A percentile compares a stretch with the other conserved stretches of the same genome.
Evolutionary conservation across 2,888 invertebrate genomes (phyloP).

Genomic region (Chesias legatella): DNA sequence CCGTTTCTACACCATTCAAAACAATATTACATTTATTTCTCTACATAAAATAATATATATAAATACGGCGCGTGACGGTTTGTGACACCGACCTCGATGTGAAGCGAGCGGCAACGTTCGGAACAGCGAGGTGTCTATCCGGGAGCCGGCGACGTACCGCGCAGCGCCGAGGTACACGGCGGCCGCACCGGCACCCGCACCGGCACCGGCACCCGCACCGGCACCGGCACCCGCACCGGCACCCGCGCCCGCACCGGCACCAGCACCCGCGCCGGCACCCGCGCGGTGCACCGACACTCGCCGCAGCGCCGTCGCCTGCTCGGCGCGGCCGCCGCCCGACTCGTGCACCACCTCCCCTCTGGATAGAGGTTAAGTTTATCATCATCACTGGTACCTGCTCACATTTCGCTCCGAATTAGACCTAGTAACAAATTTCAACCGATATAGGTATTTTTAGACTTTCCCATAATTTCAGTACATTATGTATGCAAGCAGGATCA

Average conservation of each 20-base stretch:
- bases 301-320: slow-evolving; percentile 31
- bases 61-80: not conserved
- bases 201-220: slow-evolving; percentile 18
- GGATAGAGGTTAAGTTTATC: no score
- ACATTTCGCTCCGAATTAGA: no score
- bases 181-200: slow-evolving; percentile 80
- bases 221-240: slow-evolving; percentile 37
- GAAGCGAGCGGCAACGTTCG: slow-evolving; percentile 58
- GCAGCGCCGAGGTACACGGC: slow-evolving; percentile 89
- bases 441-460: no score
- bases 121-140: slow-evolving; percentile 72
- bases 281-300: slow-evolving; percentile 36
- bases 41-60: no score
- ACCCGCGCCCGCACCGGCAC: slow-evolving; percentile 26
- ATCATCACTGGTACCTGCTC: no score
- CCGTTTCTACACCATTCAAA: slow-evolving; percentile 48
- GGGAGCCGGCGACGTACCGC: slow-evolving; percentile 87
- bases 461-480: no score
- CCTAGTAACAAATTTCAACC: no score
- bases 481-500: no score
- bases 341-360: slow-evolving; percentile 64
- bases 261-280: slow-evolving; percentile 25
- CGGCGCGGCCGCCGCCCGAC: slow-evolving; percentile 31
- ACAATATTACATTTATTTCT: not conserved
- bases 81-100: slow-evolving; percentile 49